Conservation (phyloP, 92 coral and sea anemone genomes). For the Palythoa heliodiscus region DNA sequence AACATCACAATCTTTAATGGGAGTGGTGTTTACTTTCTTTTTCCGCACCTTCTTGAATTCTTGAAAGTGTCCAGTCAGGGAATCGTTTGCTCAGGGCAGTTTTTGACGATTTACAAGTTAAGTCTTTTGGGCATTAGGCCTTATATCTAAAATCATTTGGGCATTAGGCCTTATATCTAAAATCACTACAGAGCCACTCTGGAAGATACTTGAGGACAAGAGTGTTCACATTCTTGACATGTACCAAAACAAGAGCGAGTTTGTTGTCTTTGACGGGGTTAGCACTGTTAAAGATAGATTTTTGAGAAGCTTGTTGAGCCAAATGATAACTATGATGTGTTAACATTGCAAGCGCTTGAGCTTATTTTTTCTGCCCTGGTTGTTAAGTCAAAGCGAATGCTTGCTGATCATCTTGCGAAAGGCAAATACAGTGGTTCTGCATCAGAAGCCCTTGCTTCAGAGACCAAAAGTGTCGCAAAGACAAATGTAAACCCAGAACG, state of each 20-base stretch:
- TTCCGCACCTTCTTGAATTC: too few relatives aligned
- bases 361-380: constrained; percentile 24
- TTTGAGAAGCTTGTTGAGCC: constrained; percentile 3
- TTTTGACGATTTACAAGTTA: too few relatives aligned
- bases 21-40: too few relatives aligned
- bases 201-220: too few relatives aligned
- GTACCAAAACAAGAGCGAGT: constrained; percentile 9
- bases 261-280: background rate
- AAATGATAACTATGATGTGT: constrained; percentile 21
- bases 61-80: too few relatives aligned
- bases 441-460: background rate
- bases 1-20: too few relatives aligned
- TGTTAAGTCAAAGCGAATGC: constrained; percentile 15
- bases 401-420: background rate
- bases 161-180: constrained; percentile 16
- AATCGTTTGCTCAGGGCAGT: too few relatives aligned
- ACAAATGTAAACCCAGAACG: too few relatives aligned
- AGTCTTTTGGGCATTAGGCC: too few relatives aligned
- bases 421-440: constrained; percentile 9
- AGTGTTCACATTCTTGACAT: too few relatives aligned
- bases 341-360: constrained; percentile 18
- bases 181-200: background rate
- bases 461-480: constrained; percentile 15
- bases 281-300: constrained; percentile 8
- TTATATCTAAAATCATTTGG: too few relatives aligned